Conservation (phyloP, 2,888 invertebrate genomes). For the Drosophila nigritarsus region DNA sequence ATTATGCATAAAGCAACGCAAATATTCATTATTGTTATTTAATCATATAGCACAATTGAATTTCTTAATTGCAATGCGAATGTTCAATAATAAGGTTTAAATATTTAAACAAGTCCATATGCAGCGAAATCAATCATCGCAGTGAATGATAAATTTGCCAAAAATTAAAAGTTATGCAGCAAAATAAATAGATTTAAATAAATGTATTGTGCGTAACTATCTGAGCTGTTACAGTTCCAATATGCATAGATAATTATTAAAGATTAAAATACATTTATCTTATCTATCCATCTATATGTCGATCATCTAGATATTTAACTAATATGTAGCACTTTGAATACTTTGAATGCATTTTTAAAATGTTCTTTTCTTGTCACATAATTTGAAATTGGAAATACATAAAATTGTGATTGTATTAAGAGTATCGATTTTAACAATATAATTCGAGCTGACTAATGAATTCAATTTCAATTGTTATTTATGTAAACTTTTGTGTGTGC, state of each 20-base stretch:
- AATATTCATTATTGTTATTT: neutral
- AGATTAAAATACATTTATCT: neutral
- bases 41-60: neutral
- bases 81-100: neutral
- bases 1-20: neutral
- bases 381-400: neutral
- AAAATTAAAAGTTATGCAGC: neutral
- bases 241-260: neutral
- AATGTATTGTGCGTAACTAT: neutral
- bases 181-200: neutral
- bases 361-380: neutral
- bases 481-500: conserved; percentile 9
- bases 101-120: neutral
- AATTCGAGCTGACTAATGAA: neutral
- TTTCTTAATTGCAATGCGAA: neutral
- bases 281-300: neutral
- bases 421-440: neutral
- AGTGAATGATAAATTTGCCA: neutral
- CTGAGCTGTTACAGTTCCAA: neutral
- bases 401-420: neutral
- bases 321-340: neutral
- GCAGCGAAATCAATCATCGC: neutral
- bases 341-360: neutral
- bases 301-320: neutral
- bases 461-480: conserved; percentile 40